phyloP scores from a whole-genome alignment of 1,140 invertebrate genomes.

The Tenebrio molitor region DNA sequence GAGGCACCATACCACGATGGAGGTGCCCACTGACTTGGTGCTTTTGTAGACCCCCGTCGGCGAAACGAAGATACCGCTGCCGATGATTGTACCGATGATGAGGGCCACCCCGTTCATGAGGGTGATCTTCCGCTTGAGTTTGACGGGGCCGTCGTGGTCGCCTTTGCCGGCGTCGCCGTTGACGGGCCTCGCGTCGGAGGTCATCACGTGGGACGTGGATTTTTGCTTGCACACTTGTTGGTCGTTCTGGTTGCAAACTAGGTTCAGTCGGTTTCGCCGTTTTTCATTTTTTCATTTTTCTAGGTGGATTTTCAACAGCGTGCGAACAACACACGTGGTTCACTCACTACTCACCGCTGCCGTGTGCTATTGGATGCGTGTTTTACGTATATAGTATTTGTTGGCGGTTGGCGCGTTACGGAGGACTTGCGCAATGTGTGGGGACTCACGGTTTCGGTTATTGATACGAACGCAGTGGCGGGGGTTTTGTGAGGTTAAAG shows the following conservation, averaged over 20 bases:
- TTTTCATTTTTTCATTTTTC: conserved; percentile 8
- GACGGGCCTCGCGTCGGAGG: not conserved
- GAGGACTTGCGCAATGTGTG: conserved; percentile 9
- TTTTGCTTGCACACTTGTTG: conserved; percentile 59
- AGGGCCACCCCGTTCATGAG: conserved; percentile 89
- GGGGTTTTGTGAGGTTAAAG: too few species aligned
- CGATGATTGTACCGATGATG: conserved; percentile 86
- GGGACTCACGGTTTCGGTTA: not conserved
- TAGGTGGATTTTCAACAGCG: conserved; percentile 1
- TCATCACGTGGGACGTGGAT: conserved; percentile 25
- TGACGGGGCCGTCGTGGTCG: conserved; percentile 69
- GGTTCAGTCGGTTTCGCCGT: conserved; percentile 3
- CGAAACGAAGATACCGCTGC: conserved; percentile 87
- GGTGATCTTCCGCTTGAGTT: conserved; percentile 85
- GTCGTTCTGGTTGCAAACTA: conserved; percentile 50
- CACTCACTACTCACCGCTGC: not conserved
- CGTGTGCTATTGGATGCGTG: not conserved
- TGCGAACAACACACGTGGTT: conserved; percentile 33
- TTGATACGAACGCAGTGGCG: not conserved
- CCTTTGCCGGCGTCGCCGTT: conserved; percentile 24
- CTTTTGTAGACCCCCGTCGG: conserved; percentile 79
- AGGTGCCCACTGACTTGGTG: conserved; percentile 77
- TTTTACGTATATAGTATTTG: conserved; percentile 36
- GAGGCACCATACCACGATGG: conserved; percentile 80
- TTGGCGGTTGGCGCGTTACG: conserved; percentile 32